Conservation (phyloP, 2,888 invertebrate species). For the Dendrolimus houi region DNA sequence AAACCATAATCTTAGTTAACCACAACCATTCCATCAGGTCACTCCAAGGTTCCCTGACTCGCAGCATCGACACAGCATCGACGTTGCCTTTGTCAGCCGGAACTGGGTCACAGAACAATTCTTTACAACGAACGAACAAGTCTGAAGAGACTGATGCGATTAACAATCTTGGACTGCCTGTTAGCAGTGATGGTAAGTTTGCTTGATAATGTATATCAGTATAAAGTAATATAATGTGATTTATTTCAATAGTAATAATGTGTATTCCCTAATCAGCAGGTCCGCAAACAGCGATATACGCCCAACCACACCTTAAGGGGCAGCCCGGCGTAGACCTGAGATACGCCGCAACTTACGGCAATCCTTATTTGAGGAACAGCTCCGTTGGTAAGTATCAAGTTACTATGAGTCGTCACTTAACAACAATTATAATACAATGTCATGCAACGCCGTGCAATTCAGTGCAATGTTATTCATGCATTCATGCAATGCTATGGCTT, state of each 20-base stretch:
- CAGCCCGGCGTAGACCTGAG: slow-evolving; percentile 79
- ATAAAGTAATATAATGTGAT: no score
- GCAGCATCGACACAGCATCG: slow-evolving; percentile 65
- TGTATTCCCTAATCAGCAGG: slow-evolving; percentile 14
- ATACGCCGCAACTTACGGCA: slow-evolving; percentile 92
- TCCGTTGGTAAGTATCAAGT: slow-evolving; percentile 50
- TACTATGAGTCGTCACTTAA: no score
- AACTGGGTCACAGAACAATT: slow-evolving; percentile 60
- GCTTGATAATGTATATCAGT: no score
- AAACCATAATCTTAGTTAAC: no score
- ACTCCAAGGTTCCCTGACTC: slow-evolving; percentile 63
- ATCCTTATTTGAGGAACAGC: slow-evolving; percentile 89
- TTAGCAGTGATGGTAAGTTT: slow-evolving; percentile 38
- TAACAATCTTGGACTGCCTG: slow-evolving; percentile 59
- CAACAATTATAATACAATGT: no score
- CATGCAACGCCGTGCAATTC: no score
- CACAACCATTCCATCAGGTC: slow-evolving; percentile 33
- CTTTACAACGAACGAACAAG: slow-evolving; percentile 59
- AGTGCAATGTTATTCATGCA: no score
- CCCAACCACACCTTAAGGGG: slow-evolving; percentile 46
- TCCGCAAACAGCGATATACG: slow-evolving; percentile 48
- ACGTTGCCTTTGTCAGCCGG: slow-evolving; percentile 58
- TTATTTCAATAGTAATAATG: no score
- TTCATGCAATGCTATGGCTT: no score
- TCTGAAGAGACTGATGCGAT: slow-evolving; percentile 61